Percentiles rank a stretch among this genome's conserved stretches.
phyloP scores from a whole-genome alignment of 30 jellyfish, hydroid and myxozoan genomes.

The Aurelia aurita region DNA sequence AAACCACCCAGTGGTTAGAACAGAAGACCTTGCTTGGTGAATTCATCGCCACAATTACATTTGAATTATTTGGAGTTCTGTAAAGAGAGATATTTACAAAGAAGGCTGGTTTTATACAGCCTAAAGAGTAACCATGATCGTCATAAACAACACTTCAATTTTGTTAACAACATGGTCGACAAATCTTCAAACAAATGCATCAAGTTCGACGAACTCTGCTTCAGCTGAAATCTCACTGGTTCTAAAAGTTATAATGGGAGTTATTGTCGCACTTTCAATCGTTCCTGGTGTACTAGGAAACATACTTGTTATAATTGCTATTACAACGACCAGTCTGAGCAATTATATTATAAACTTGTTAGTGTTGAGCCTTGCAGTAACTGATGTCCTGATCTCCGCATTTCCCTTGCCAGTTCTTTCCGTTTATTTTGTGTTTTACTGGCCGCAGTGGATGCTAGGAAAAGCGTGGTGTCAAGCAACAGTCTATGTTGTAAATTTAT shows the following conservation, averaged over 20 bases:
- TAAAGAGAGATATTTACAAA: too few relatives aligned
- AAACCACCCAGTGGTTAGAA: too few relatives aligned
- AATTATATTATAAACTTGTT: constrained; percentile 17
- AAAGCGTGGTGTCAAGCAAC: constrained; percentile 53
- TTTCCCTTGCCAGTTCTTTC: constrained; percentile 66
- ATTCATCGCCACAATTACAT: too few relatives aligned
- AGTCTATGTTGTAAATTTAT: constrained; percentile 50
- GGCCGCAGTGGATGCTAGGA: constrained; percentile 72
- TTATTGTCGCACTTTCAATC: constrained; percentile 4
- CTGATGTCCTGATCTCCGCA: constrained; percentile 53
- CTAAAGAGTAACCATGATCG: too few relatives aligned
- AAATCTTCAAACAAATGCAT: not conserved
- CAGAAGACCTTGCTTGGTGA: too few relatives aligned
- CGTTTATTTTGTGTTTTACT: constrained; percentile 50
- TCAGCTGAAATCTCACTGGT: constrained; percentile 35
- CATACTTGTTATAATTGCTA: constrained; percentile 57
- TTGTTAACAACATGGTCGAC: constrained; percentile 1
- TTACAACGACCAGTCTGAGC: constrained; percentile 45
- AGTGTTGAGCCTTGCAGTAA: constrained; percentile 57
- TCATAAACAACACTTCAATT: not conserved
- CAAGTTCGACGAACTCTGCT: not conserved
- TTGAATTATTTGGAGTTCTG: too few relatives aligned
- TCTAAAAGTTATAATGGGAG: constrained; percentile 54
- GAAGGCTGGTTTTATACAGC: too few relatives aligned
- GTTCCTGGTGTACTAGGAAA: constrained; percentile 59